These are phyloP conservation scores for western clawed frog (Xenopus tropicalis) DNA, from an alignment of 2,113 vertebrate species.

Conservation along the genomic window DNA sequence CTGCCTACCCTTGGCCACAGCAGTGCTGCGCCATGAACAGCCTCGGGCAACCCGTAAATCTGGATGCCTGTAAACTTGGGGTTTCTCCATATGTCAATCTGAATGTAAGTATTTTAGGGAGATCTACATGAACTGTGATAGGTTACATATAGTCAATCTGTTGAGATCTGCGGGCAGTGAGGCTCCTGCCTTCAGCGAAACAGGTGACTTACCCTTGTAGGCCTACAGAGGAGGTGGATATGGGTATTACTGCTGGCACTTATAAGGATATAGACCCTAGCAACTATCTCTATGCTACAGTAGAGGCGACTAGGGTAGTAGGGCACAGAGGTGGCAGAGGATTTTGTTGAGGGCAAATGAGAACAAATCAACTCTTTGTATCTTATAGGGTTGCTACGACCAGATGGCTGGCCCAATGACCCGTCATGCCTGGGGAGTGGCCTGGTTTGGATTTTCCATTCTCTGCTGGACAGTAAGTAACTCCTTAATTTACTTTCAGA, in stretches of 20 bases:
- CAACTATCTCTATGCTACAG: too few species aligned
- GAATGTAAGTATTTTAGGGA: conserved; percentile 51
- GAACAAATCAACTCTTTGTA: not conserved
- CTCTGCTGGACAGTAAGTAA: conserved; percentile 77
- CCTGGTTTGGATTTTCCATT: conserved; percentile 81
- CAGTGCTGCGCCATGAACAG: conserved; percentile 62
- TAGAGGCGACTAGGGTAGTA: too few species aligned
- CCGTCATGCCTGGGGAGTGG: conserved; percentile 69
- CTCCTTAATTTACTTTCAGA: too few species aligned
- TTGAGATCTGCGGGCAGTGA: too few species aligned
- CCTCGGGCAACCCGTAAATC: conserved; percentile 45
- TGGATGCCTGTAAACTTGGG: conserved; percentile 69
- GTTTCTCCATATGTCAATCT: conserved; percentile 55
- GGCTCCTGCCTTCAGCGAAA: too few species aligned
- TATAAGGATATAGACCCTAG: too few species aligned
- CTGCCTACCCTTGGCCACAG: conserved; percentile 70
- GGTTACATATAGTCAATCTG: too few species aligned
- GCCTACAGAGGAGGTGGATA: too few species aligned
- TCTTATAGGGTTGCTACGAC: conserved; percentile 68
- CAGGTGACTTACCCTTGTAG: too few species aligned
- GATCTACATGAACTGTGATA: not conserved
- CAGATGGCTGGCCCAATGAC: conserved; percentile 66
- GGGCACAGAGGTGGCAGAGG: too few species aligned
- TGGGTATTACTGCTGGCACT: too few species aligned
- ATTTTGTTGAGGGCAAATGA: too few species aligned